Base-by-base conservation (phyloP, 1,140 invertebrate genomes). In the Sitobion miscanthi region DNA sequence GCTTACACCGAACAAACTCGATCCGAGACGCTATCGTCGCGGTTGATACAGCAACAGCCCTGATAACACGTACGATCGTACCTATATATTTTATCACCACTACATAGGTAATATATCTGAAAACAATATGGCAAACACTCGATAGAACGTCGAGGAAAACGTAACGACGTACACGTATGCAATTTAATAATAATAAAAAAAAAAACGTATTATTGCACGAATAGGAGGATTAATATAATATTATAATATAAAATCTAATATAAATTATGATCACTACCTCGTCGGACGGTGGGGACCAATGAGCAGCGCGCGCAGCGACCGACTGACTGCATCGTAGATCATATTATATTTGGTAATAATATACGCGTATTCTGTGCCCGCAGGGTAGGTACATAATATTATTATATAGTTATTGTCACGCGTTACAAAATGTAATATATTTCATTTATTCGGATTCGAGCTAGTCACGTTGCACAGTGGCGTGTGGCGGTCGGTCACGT, bases 391-490 rank as follows among this genome's bases (percentile, higher is more conserved):
- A 25, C 25, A 86, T 47, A 25, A 30, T 47, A 30, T 17, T 47
- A 47, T 47, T 30, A 45, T 30, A 45, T 30, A 7, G 42, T 47
- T 23, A 11, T 30, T 14, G 42, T 47, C 42, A 87, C 42, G 11
- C 23, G 25, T 47, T 52, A n/a, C 30, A 49, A 30, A n/a, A n/a
- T n/a, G 83, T 85, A 42, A 25, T 25, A 42, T 25, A n/a, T 87
- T n/a, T 49, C 45, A n/a, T 87, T 49, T 47, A 47, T 87, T 30
- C 35, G 49, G 20, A 52, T 89, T 89, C 52, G 62, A 77, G 62
- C 20, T 6, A 47, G 90, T 91, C 90, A 91, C 90, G 90, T 91
- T 91, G 90, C 90, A 42, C 30, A n/a, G 69, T 54, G 69, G 90
- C 35, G 82, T 77, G 62, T 77, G 8, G 45, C 52, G 69, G 77